These are phyloP conservation scores for Pelmatolapia mariae DNA, from an alignment of 2,113 vertebrate genomes.

Conservation along the genomic window DNA sequence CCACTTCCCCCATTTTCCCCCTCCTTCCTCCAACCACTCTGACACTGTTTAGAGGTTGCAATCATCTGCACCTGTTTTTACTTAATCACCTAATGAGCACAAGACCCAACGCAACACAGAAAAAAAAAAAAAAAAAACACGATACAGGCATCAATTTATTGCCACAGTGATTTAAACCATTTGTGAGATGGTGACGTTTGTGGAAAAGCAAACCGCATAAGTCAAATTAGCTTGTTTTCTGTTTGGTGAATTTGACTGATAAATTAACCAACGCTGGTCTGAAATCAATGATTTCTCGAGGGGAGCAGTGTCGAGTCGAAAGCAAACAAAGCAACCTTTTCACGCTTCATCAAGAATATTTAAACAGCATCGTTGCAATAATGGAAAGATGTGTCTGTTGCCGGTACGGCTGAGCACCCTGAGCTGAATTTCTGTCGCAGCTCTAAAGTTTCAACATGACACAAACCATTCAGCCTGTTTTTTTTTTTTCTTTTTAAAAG, in stretches of 20 bases:
- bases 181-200: background rate
- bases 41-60: background rate
- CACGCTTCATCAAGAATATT: background rate
- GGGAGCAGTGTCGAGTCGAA: background rate
- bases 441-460: background rate
- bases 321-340: background rate
- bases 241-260: background rate
- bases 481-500: background rate
- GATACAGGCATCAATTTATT: background rate
- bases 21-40: background rate
- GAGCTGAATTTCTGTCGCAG: background rate
- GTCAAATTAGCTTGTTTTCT: background rate
- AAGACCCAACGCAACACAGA: background rate
- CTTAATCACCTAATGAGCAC: background rate
- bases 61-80: background rate
- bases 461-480: background rate
- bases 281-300: background rate
- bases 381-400: background rate
- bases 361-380: background rate
- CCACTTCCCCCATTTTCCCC: background rate
- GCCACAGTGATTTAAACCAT: background rate
- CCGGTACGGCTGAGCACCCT: background rate
- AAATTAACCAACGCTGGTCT: background rate
- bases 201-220: background rate
- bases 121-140: rapidly evolving